Base-by-base conservation (phyloP, 2,113 vertebrate genomes). In the Psophia crepitans region DNA sequence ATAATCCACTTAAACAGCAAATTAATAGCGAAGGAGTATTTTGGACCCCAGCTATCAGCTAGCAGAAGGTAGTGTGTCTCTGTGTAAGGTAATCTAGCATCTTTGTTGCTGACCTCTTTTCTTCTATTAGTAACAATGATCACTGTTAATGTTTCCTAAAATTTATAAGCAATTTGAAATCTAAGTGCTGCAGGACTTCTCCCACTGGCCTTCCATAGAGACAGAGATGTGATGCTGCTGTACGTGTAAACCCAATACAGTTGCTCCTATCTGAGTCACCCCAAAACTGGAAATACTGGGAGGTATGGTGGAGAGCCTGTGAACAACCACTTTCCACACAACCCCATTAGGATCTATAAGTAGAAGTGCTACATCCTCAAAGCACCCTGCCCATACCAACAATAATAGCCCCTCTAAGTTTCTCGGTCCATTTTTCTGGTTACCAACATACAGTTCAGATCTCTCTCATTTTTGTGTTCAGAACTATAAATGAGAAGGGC, bases 401-500 rank as follows among this genome's bases (percentile, higher is more conserved):
- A 23, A 4, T 23, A 57, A 35, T 6, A 68, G 17, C 5, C 1
- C 16, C 30, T 64, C 61, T 15, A 3, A 1, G 1, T 15, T 28
- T 57, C 64, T 63, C 33, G 5, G 10, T 71, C 13, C 8, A 8
- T 87, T 94, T 89, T 87, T 70, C 30, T 63, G 28, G 4, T 78
- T 84, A 27, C 15, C 23, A 44, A 0, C 9, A 37, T 48, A 48
- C 30, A 10, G 32, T 76, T 92, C n/a, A 39, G 16, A 9, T 83
- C 6, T 54, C 32, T 53, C 16, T 80, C 6, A 5, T 48, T 8
- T 53, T 70, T 44, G 14, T 84, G 37, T n/a, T 74, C n/a, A 37
- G 8, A 77, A 28, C 16, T 46, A 44, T 22, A 74, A 89, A 66
- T 21, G 18, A 39, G 51, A 64, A 85, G 26, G 21, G 16, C 10